These are phyloP conservation scores for Caenorhabditis sp. DNA, from an alignment of 2,888 invertebrate species.

Conservation along the genomic window DNA sequence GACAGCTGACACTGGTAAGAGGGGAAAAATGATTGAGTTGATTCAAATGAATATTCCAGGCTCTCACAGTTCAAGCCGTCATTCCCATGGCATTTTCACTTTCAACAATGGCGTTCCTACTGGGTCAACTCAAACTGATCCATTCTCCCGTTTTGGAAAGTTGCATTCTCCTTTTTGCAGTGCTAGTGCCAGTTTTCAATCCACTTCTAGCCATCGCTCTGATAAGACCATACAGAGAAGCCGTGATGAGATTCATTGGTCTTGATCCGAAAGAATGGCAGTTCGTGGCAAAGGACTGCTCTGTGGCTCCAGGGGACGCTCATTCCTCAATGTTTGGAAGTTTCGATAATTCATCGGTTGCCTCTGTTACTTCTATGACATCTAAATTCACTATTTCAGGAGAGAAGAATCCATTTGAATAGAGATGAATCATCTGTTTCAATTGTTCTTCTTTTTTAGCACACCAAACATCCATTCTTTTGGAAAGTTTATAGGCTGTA, in stretches of 20 bases:
- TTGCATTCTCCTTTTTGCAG: slow-evolving; percentile 32
- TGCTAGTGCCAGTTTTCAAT: slow-evolving; percentile 39
- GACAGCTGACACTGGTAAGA: slow-evolving; percentile 48
- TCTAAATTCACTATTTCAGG: slow-evolving; percentile 34
- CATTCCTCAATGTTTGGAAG: slow-evolving; percentile 45
- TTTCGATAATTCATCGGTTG: slow-evolving; percentile 39
- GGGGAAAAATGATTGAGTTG: neutral
- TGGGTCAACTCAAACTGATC: slow-evolving; percentile 24
- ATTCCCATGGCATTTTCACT: slow-evolving; percentile 19
- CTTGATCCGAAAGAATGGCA: slow-evolving; percentile 49
- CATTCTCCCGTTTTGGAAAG: slow-evolving; percentile 44
- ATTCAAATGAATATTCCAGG: slow-evolving; percentile 15
- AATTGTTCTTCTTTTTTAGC: no score
- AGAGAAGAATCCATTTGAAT: slow-evolving; percentile 38
- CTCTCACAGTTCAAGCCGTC: slow-evolving; percentile 29
- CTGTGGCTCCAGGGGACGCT: slow-evolving; percentile 39
- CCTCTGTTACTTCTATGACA: slow-evolving; percentile 38
- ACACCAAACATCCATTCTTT: no score
- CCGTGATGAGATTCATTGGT: slow-evolving; percentile 24
- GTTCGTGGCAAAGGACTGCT: slow-evolving; percentile 31
- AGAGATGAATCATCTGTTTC: neutral
- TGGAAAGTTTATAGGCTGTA: no score
- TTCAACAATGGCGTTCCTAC: slow-evolving; percentile 9
- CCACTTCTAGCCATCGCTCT: slow-evolving; percentile 24
- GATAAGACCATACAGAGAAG: slow-evolving; percentile 45